Conservation (phyloP, 2,797 vertebrate species). For the Xiphorhynchus erythropygius region DNA sequence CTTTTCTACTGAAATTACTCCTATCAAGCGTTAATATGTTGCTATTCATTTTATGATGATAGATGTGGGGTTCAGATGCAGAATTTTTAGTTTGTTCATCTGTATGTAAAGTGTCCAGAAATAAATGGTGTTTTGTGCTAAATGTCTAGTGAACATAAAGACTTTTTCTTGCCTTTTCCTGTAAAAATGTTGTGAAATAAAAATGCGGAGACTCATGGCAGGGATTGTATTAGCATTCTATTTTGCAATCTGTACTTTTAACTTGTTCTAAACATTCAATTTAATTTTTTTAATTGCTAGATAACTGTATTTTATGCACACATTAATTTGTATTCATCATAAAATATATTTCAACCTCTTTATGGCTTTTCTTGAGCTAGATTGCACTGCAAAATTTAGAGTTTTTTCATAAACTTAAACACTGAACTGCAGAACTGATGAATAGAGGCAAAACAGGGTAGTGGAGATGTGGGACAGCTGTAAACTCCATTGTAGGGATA, state of each 20-base stretch:
- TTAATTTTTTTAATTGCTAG: background rate
- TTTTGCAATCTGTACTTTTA: background rate
- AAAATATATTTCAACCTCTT: background rate
- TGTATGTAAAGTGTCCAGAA: background rate
- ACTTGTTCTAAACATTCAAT: background rate
- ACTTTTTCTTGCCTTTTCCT: background rate
- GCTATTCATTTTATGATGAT: background rate
- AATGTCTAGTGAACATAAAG: background rate
- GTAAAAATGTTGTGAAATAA: background rate
- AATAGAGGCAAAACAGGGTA: background rate
- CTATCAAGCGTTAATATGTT: background rate
- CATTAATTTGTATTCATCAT: background rate
- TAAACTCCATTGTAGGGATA: background rate
- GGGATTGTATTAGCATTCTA: background rate
- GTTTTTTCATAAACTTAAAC: background rate
- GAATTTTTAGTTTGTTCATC: background rate
- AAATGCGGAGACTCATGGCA: background rate
- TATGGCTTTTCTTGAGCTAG: background rate
- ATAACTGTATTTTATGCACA: background rate
- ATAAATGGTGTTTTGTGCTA: background rate
- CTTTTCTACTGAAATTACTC: background rate
- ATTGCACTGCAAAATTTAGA: background rate
- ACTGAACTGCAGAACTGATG: background rate
- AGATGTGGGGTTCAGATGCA: background rate
- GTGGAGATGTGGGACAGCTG: fast-evolving